phyloP scores from a whole-genome alignment of 2,113 vertebrate genomes.

The Cygnus buccinator region DNA sequence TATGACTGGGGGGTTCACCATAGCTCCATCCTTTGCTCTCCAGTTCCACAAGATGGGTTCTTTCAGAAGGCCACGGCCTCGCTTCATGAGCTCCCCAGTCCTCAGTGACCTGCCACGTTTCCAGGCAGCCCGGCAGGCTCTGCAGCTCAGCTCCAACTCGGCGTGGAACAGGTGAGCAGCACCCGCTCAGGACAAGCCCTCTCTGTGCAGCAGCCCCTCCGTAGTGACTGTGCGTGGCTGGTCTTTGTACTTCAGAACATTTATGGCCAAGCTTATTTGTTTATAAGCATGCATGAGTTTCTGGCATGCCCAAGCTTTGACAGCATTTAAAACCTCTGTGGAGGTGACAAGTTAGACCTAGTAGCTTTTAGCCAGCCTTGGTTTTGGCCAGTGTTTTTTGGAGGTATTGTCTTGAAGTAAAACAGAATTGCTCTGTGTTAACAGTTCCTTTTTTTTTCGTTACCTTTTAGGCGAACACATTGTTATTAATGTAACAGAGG shows the following conservation, averaged over 20 bases:
- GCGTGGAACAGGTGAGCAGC: slow-evolving; percentile 91
- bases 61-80: slow-evolving; percentile 80
- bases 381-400: neutral
- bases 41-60: slow-evolving; percentile 82
- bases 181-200: neutral
- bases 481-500: neutral
- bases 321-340: neutral
- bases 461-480: neutral
- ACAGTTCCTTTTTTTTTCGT: neutral
- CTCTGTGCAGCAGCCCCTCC: fast-evolving
- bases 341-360: neutral
- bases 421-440: neutral
- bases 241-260: neutral
- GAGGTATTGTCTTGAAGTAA: neutral
- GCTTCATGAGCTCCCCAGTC: slow-evolving; percentile 96
- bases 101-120: slow-evolving; percentile 90
- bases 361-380: neutral
- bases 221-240: fast-evolving
- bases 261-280: neutral
- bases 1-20: slow-evolving; percentile 74
- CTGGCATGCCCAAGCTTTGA: neutral
- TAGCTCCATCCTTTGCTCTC: slow-evolving; percentile 21
- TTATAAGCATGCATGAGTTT: neutral
- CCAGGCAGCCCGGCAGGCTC: slow-evolving; percentile 78
- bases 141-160: slow-evolving; percentile 88